Evolutionary conservation across 2,797 vertebrate genomes (phyloP).

Genomic region (Rhabdomys pumilio): DNA sequence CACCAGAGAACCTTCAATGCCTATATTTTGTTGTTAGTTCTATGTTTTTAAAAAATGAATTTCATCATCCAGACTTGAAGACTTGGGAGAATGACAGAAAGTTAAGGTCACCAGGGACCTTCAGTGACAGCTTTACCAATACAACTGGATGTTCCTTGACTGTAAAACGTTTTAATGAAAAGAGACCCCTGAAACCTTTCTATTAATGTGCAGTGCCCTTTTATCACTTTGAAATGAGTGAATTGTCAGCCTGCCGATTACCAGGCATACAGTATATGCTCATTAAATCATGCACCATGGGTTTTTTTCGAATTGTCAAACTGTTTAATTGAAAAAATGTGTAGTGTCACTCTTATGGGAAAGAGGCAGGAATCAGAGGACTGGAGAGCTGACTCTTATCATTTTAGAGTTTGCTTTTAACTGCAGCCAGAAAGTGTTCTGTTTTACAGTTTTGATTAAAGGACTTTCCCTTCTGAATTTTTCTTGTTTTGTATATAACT

Average conservation of each 20-base stretch:
- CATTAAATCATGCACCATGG: conserved; percentile 69
- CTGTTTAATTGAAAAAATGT: conserved; percentile 77
- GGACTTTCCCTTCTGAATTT: conserved; percentile 73
- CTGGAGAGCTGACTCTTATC: conserved; percentile 74
- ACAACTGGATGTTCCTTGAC: conserved; percentile 69
- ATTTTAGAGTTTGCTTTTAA: conserved; percentile 78
- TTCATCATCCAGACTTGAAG: neutral
- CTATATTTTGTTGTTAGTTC: neutral
- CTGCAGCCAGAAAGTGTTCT: conserved; percentile 54
- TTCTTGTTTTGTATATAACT: conserved; percentile 78
- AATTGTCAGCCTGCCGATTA: conserved; percentile 68
- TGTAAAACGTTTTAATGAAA: conserved; percentile 77
- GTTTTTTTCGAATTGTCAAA: conserved; percentile 75
- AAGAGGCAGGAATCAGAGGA: conserved; percentile 69
- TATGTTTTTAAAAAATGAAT: conserved; percentile 76
- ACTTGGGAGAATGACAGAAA: conserved; percentile 65
- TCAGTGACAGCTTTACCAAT: conserved; percentile 69
- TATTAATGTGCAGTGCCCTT: conserved; percentile 69
- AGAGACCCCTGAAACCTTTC: conserved; percentile 63
- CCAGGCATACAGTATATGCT: conserved; percentile 61
- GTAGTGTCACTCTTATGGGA: conserved; percentile 19
- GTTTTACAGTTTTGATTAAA: conserved; percentile 78
- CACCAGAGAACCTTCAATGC: conserved; percentile 62
- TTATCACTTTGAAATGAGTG: conserved; percentile 70
- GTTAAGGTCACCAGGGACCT: conserved; percentile 68